These are phyloP conservation scores for Oophaga pumilio DNA, from an alignment of 2,113 vertebrate genomes.

Conservation along the genomic window DNA sequence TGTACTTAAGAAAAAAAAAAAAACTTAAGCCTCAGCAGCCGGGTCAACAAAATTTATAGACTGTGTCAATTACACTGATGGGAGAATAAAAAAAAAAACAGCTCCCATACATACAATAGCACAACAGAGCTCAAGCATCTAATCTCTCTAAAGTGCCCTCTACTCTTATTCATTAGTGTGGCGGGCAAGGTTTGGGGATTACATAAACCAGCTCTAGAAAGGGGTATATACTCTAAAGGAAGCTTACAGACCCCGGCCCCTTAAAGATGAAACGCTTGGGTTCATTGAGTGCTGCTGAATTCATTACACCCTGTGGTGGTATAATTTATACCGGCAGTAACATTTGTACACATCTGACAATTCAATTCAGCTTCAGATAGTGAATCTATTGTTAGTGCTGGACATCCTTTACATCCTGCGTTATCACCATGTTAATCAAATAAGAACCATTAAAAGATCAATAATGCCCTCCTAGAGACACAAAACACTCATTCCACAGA, in stretches of 20 bases:
- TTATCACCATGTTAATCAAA: slow-evolving; percentile 42
- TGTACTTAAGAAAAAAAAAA: too few relatives aligned
- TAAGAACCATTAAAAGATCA: slow-evolving; percentile 45
- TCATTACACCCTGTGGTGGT: slow-evolving; percentile 57
- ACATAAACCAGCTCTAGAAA: slow-evolving; percentile 37
- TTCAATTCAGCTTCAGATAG: slow-evolving; percentile 61
- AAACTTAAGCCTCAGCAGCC: background rate
- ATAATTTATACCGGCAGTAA: slow-evolving; percentile 63
- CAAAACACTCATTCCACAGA: slow-evolving; percentile 8
- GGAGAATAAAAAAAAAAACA: background rate
- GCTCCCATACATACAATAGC: background rate
- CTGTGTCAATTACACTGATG: slow-evolving; percentile 3
- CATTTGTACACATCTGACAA: slow-evolving; percentile 63
- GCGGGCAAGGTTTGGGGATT: background rate
- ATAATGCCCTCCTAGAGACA: slow-evolving; percentile 32
- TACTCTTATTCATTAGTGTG: background rate
- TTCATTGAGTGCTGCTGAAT: slow-evolving; percentile 51
- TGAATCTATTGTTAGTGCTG: slow-evolving; percentile 62
- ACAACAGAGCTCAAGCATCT: slow-evolving; percentile 6
- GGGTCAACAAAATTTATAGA: background rate
- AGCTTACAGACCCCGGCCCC: slow-evolving; percentile 15
- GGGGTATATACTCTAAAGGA: background rate
- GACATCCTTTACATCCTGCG: slow-evolving; percentile 38
- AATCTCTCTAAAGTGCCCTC: slow-evolving; percentile 11
- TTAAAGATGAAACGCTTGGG: slow-evolving; percentile 49